Evolutionary conservation across 2,888 invertebrate genomes (phyloP).

Genomic region (Apodemia hepburni): DNA sequence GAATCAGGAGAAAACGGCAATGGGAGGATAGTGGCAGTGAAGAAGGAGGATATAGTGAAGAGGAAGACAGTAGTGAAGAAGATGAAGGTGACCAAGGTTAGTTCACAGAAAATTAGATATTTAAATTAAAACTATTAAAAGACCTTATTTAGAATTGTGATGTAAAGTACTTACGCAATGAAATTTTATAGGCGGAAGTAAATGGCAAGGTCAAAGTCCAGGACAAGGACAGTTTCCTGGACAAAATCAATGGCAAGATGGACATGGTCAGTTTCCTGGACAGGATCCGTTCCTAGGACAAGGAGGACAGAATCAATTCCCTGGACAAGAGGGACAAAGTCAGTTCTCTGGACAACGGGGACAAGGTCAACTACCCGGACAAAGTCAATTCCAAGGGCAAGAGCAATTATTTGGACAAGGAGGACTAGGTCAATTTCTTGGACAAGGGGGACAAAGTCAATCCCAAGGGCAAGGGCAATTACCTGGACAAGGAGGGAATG

Average conservation of each 20-base stretch:
- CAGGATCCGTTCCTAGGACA: conserved; percentile 21
- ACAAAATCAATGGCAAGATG: conserved; percentile 42
- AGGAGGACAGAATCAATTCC: not conserved
- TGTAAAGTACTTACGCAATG: too few species aligned
- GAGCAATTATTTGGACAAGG: not conserved
- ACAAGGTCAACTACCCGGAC: conserved; percentile 12
- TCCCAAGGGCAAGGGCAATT: not conserved
- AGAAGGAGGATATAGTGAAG: conserved; percentile 28
- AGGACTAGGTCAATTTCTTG: conserved; percentile 18
- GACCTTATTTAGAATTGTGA: too few species aligned
- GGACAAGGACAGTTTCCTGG: conserved; percentile 21
- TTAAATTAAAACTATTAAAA: too few species aligned
- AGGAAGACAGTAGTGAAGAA: conserved; percentile 13
- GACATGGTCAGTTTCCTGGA: conserved; percentile 37
- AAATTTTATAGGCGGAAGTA: not conserved
- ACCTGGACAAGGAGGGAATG: conserved; percentile 9
- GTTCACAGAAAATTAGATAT: too few species aligned
- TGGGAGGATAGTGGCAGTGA: conserved; percentile 26
- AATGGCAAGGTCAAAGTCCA: too few species aligned
- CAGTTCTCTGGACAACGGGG: conserved; percentile 8
- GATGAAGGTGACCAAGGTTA: too few species aligned
- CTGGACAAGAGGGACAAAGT: conserved; percentile 14
- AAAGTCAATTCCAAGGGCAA: not conserved
- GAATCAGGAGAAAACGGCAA: conserved; percentile 28
- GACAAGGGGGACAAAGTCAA: conserved; percentile 6